A percentile compares a stretch with the other conserved stretches of the same genome.
Conservation (phyloP, 2,888 invertebrate genomes). For the Eupithecia inturbata region DNA sequence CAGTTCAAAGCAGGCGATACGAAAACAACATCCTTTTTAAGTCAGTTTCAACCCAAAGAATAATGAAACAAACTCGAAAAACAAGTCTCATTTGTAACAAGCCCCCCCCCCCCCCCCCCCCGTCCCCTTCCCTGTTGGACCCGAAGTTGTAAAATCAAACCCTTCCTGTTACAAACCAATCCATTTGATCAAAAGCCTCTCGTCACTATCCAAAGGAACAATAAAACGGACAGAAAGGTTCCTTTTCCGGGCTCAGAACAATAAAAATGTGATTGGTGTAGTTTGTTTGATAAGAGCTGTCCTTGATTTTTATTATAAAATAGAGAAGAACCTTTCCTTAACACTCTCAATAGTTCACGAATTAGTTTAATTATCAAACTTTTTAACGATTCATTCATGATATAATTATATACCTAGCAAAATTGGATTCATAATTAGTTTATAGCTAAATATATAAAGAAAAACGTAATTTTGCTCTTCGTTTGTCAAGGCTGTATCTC, state of each 20-base stretch:
- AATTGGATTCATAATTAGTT: neutral
- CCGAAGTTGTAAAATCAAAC: conserved; percentile 32
- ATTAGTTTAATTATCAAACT: neutral
- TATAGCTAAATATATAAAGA: neutral
- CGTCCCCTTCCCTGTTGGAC: conserved; percentile 14
- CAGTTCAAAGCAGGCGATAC: neutral
- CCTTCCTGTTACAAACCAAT: conserved; percentile 32
- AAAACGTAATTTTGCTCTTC: no score
- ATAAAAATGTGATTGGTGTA: conserved; percentile 4
- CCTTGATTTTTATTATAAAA: neutral
- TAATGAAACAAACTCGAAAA: conserved; percentile 10
- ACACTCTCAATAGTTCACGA: neutral
- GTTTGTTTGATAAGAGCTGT: neutral
- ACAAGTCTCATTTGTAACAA: conserved; percentile 18
- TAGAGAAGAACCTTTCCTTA: neutral
- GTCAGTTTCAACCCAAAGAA: neutral
- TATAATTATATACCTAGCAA: neutral
- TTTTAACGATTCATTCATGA: neutral
- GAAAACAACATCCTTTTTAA: neutral
- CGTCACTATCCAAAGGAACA: conserved; percentile 6
- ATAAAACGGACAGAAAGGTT: conserved; percentile 14
- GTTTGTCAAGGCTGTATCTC: no score
- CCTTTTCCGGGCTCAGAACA: neutral
- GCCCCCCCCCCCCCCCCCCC: conserved; percentile 3
- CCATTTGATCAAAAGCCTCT: conserved; percentile 34